Percentiles rank a stretch among this genome's conserved stretches.
These are phyloP conservation scores for Sphaeridia pumilis DNA, from an alignment of 2,888 invertebrate genomes.

Conservation along the genomic window DNA sequence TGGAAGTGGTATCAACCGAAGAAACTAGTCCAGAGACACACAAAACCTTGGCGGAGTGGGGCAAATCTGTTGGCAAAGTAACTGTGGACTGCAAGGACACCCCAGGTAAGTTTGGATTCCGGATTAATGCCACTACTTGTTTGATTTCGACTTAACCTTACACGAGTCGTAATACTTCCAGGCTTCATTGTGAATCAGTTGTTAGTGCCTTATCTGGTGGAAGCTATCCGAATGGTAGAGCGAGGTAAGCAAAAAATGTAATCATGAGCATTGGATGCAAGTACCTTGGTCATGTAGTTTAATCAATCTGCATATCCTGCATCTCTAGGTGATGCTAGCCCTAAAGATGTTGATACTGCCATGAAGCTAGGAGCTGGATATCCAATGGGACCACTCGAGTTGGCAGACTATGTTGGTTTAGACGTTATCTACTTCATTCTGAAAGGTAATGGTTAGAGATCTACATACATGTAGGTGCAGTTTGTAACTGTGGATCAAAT, in stretches of 20 bases:
- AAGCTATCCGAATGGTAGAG: constrained; percentile 47
- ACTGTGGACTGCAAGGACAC: constrained; percentile 48
- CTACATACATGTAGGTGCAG: too few relatives aligned
- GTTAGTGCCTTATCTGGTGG: constrained; percentile 48
- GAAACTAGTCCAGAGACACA: constrained; percentile 45
- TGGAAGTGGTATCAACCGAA: constrained; percentile 46
- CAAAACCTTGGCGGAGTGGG: constrained; percentile 42
- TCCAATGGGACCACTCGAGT: constrained; percentile 82
- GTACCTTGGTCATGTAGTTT: too few relatives aligned
- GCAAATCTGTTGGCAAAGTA: constrained; percentile 45
- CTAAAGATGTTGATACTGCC: constrained; percentile 69
- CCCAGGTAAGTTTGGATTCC: too few relatives aligned
- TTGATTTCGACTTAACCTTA: constrained; percentile 4
- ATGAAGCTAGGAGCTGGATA: constrained; percentile 83
- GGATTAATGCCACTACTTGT: not conserved
- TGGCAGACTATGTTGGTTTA: constrained; percentile 69
- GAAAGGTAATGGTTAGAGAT: constrained; percentile 45
- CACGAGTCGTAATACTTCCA: too few relatives aligned
- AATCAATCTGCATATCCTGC: not conserved
- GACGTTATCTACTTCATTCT: constrained; percentile 66
- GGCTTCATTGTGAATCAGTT: constrained; percentile 51
- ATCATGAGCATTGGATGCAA: too few relatives aligned
- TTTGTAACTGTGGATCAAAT: not conserved
- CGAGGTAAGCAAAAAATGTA: constrained; percentile 38
- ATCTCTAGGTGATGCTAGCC: constrained; percentile 52